These are phyloP conservation scores for Ailuropoda melanoleuca DNA, from an alignment of 2,113 vertebrate genomes.

Conservation along the genomic window DNA sequence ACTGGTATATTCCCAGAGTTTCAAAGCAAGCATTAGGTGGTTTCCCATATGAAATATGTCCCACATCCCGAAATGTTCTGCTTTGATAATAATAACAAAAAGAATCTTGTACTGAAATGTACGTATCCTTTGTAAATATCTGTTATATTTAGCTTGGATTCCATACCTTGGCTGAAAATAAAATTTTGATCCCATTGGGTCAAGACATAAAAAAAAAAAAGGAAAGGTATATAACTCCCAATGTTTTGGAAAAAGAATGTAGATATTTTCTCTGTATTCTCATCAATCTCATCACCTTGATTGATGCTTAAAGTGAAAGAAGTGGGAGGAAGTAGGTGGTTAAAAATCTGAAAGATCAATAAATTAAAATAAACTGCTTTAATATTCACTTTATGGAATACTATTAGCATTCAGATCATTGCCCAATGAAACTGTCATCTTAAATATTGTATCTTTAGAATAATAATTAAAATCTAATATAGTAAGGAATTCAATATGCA, in stretches of 20 bases:
- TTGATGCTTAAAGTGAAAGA: conserved; percentile 38
- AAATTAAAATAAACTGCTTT: conserved; percentile 45
- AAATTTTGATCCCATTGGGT: background rate
- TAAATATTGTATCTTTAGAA: conserved; percentile 39
- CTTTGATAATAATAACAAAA: background rate
- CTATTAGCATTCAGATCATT: conserved; percentile 32
- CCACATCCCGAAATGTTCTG: background rate
- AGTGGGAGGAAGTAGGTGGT: background rate
- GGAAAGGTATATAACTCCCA: background rate
- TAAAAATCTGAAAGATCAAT: background rate
- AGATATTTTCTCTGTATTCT: background rate
- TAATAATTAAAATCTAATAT: conserved; percentile 70
- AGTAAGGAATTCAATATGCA: conserved; percentile 38
- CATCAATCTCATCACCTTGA: background rate
- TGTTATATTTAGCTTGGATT: conserved; percentile 17
- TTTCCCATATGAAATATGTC: background rate
- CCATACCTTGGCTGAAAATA: background rate
- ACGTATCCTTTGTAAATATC: background rate
- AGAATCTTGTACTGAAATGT: background rate
- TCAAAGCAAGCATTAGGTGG: background rate
- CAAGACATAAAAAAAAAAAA: background rate
- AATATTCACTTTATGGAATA: conserved; percentile 13
- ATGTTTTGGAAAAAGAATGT: background rate
- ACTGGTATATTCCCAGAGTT: background rate
- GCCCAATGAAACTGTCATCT: conserved; percentile 64